Conservation (phyloP, 2,888 invertebrate species). For the Agrypnus murinus region DNA sequence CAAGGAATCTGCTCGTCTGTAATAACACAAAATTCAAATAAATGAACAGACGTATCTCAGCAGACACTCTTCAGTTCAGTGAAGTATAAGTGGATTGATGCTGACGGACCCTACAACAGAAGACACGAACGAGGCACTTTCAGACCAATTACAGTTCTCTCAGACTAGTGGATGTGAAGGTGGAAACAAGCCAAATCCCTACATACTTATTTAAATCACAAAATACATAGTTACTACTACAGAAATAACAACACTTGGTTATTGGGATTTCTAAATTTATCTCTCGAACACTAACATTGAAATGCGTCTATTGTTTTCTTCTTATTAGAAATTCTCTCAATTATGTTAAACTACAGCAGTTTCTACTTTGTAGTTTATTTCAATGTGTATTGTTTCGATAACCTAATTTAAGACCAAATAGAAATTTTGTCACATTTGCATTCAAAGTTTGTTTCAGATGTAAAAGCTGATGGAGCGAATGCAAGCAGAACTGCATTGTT, state of each 20-base stretch:
- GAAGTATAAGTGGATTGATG: constrained; percentile 39
- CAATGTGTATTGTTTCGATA: background rate
- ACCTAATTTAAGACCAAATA: constrained; percentile 15
- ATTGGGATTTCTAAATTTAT: no score
- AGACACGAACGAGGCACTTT: constrained; percentile 35
- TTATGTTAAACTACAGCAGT: background rate
- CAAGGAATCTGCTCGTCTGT: constrained; percentile 8
- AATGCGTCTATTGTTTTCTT: no score
- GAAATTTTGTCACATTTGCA: constrained; percentile 14
- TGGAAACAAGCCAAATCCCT: constrained; percentile 2
- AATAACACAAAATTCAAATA: constrained; percentile 36
- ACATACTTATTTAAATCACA: background rate
- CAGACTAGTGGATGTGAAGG: background rate
- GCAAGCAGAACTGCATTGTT: constrained; percentile 15
- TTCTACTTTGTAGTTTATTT: no score
- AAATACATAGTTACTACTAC: no score
- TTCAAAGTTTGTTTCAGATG: constrained; percentile 2
- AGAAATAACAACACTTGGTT: no score
- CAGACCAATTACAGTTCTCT: constrained; percentile 35
- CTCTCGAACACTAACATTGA: no score
- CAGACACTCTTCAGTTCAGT: constrained; percentile 42
- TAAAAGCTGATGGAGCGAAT: constrained; percentile 19
- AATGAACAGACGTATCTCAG: constrained; percentile 40
- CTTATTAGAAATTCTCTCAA: no score
- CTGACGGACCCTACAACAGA: constrained; percentile 36